A percentile compares a stretch with the other conserved stretches of the same genome.
Evolutionary conservation across 2,888 invertebrate genomes (phyloP).

Genomic region (Leptopterna dolabrata): DNA sequence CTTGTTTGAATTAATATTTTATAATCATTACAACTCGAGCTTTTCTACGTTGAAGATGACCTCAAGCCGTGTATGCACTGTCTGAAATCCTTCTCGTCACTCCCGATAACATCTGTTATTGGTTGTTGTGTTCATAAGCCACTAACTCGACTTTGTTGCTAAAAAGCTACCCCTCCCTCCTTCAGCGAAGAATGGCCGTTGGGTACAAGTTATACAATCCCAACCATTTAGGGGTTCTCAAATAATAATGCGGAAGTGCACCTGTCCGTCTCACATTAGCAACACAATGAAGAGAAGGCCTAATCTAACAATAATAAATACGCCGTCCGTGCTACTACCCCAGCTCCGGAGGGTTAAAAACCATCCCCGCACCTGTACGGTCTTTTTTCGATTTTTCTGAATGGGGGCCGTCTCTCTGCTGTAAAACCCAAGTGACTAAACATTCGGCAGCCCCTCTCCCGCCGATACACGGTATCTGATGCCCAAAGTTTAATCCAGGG

Average conservation of each 20-base stretch:
- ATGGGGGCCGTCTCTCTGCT: background rate
- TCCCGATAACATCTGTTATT: background rate
- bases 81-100: too few relatives aligned
- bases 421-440: conserved; percentile 19
- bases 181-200: background rate
- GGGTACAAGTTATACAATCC: conserved; percentile 4
- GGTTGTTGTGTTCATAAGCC: background rate
- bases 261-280: conserved; percentile 38
- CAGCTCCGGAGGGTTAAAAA: conserved; percentile 30
- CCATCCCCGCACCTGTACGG: conserved; percentile 21
- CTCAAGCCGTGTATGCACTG: too few relatives aligned
- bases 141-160: background rate
- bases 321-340: conserved; percentile 29
- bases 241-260: conserved; percentile 35
- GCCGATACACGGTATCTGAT: background rate
- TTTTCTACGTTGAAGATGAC: too few relatives aligned
- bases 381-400: background rate
- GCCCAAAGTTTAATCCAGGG: conserved; percentile 10
- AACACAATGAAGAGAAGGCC: conserved; percentile 30
- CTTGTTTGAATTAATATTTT: too few relatives aligned
- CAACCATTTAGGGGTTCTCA: background rate
- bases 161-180: background rate
- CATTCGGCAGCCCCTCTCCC: background rate
- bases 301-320: conserved; percentile 50
- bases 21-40: too few relatives aligned